Conservation (phyloP, 2,888 invertebrate species). For the Ernsta delagoae region DNA sequence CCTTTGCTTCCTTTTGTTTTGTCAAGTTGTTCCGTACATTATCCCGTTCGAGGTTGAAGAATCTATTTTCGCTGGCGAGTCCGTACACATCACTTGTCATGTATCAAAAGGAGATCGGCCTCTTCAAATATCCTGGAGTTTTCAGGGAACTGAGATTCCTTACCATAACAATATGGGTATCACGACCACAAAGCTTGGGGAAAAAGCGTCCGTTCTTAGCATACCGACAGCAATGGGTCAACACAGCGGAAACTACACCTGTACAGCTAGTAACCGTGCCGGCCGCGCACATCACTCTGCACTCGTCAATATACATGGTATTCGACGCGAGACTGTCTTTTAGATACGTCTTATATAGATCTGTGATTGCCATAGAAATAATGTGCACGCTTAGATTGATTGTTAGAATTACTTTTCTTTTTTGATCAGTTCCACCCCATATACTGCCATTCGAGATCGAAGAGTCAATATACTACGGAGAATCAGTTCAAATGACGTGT, state of each 20-base stretch:
- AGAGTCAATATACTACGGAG: slow-evolving; percentile 88
- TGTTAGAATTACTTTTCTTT: slow-evolving; percentile 64
- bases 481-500: slow-evolving; percentile 88
- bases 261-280: slow-evolving; percentile 85
- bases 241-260: slow-evolving; percentile 87
- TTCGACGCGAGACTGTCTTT: slow-evolving; percentile 50
- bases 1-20: slow-evolving; percentile 46
- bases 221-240: slow-evolving; percentile 84
- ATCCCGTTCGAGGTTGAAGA: slow-evolving; percentile 88
- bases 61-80: slow-evolving; percentile 88
- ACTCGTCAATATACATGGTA: slow-evolving; percentile 86
- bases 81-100: slow-evolving; percentile 87
- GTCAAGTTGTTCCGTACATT: slow-evolving; percentile 86
- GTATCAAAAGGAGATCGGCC: slow-evolving; percentile 90
- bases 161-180: slow-evolving; percentile 81
- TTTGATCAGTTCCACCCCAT: slow-evolving; percentile 86
- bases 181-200: slow-evolving; percentile 81
- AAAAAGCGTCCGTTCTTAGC: slow-evolving; percentile 83
- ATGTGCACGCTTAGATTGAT: slow-evolving; percentile 72
- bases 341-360: slow-evolving; percentile 46
- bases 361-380: slow-evolving; percentile 53
- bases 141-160: slow-evolving; percentile 86
- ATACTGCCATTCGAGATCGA: slow-evolving; percentile 87
- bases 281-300: slow-evolving; percentile 84
- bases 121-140: slow-evolving; percentile 88